Conservation (phyloP, 2,797 vertebrate species). For the Potorous gilbertii region DNA sequence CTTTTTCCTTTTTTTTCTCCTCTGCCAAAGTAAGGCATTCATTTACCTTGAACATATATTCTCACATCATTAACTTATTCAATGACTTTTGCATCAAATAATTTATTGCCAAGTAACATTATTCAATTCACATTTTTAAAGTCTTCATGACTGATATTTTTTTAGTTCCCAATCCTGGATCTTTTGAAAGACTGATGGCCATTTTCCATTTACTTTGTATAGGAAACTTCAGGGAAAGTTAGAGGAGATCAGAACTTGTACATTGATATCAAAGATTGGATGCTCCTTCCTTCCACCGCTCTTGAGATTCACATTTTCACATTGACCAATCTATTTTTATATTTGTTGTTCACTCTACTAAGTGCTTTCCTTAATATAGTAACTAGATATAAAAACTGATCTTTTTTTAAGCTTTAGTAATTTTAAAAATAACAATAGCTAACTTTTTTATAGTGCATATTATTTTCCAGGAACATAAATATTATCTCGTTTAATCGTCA, state of each 20-base stretch:
- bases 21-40: slow-evolving; percentile 72
- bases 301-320: not conserved
- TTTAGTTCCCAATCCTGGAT: slow-evolving; percentile 15
- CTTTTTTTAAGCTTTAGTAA: slow-evolving; percentile 80
- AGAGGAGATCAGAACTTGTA: not conserved
- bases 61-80: slow-evolving; percentile 76
- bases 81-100: slow-evolving; percentile 82
- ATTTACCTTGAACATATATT: slow-evolving; percentile 77
- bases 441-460: slow-evolving; percentile 57
- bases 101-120: slow-evolving; percentile 82
- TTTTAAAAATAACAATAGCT: slow-evolving; percentile 56
- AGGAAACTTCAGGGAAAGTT: not conserved
- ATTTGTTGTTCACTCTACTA: slow-evolving; percentile 78
- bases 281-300: not conserved
- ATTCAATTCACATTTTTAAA: slow-evolving; percentile 82
- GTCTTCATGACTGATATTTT: slow-evolving; percentile 73
- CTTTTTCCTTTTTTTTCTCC: slow-evolving; percentile 17
- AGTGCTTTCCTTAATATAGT: slow-evolving; percentile 82
- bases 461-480: not conserved
- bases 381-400: slow-evolving; percentile 83
- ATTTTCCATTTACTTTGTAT: not conserved
- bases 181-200: not conserved
- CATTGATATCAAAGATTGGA: not conserved
- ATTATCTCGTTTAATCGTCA: not conserved
- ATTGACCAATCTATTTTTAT: slow-evolving; percentile 66